Conservation (phyloP, 2,113 vertebrate genomes). For the Morphnarchus princeps region DNA sequence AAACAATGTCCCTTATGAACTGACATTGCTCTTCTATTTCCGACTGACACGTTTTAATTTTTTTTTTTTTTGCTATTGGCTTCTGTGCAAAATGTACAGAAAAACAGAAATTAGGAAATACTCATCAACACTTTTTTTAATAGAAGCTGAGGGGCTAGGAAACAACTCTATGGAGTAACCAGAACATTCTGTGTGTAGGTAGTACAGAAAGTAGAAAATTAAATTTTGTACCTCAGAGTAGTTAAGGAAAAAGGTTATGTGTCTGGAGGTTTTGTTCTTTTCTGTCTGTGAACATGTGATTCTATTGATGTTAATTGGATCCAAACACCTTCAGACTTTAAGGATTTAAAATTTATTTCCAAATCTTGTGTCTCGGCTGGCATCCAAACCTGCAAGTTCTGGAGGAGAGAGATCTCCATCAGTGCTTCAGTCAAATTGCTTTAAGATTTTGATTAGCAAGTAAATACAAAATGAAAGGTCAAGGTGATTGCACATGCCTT, state of each 20-base stretch:
- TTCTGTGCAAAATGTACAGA: conserved; percentile 6
- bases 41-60: not conserved
- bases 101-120: not conserved
- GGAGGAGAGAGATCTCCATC: not conserved
- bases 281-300: not conserved
- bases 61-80: not conserved
- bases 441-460: not conserved
- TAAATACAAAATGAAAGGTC: conserved; percentile 13
- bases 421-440: not conserved
- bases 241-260: not conserved
- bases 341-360: not conserved
- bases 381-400: not conserved
- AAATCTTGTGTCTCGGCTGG: rapidly evolving
- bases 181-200: not conserved
- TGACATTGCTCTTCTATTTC: conserved; percentile 37
- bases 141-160: not conserved
- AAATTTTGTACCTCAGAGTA: not conserved
- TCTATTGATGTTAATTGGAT: not conserved
- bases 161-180: not conserved
- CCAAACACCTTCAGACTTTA: not conserved
- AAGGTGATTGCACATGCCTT: not conserved
- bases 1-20: conserved; percentile 48
- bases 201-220: not conserved
- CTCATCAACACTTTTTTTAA: not conserved
- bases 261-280: not conserved